These are phyloP conservation scores for Odontamblyopus rebecca DNA, from an alignment of 2,797 vertebrate species.

Conservation along the genomic window DNA sequence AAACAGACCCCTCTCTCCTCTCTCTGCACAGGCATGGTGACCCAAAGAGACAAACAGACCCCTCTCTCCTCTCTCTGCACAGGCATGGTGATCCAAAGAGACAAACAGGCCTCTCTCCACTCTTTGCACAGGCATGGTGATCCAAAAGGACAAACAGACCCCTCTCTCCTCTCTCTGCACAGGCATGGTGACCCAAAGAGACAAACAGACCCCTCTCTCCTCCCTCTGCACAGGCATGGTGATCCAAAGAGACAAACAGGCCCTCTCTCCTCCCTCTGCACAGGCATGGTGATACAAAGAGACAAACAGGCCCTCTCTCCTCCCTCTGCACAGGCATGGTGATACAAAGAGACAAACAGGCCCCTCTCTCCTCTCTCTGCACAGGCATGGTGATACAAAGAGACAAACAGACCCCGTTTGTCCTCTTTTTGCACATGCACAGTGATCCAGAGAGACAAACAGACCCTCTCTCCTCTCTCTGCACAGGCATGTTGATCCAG, in stretches of 20 bases:
- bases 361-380: slow-evolving; percentile 1
- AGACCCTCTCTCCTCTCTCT: slow-evolving; percentile 21
- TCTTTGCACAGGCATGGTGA: slow-evolving; percentile 43
- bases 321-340: slow-evolving; percentile 33
- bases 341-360: slow-evolving; percentile 48
- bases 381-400: too few species aligned
- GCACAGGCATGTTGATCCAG: too few species aligned
- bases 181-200: too few species aligned
- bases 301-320: not conserved
- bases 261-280: slow-evolving; percentile 3
- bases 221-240: slow-evolving; percentile 34
- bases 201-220: too few species aligned
- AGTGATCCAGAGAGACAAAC: slow-evolving; percentile 51
- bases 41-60: slow-evolving; percentile 42
- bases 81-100: too few species aligned
- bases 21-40: slow-evolving; percentile 42
- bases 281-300: too few species aligned
- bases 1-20: too few species aligned
- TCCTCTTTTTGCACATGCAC: slow-evolving; percentile 19
- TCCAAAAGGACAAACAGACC: slow-evolving; percentile 43
- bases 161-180: not conserved
- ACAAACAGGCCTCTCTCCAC: too few species aligned
- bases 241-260: slow-evolving; percentile 48
- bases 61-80: not conserved
- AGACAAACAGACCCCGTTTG: too few species aligned